Evolutionary conservation across 2,888 invertebrate species (phyloP), one percentile per base, ranked within the genome.

Genomic region (Drosophila planitibia): DNA sequence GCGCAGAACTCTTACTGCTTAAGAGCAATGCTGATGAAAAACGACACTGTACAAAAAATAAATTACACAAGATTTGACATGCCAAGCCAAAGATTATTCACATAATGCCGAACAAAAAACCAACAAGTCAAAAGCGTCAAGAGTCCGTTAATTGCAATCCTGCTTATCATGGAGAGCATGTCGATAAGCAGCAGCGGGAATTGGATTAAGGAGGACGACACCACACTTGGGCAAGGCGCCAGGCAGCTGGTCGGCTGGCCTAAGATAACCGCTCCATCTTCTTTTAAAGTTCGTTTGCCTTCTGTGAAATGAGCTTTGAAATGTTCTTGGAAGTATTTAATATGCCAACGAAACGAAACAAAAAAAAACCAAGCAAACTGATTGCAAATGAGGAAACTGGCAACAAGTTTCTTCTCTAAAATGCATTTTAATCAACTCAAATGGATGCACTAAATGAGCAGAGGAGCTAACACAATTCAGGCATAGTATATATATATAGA

Each of bases 361-460:
- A 39, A 9, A 19, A 41, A 10, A 22, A 22, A 7, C 14, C 9
- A 25, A 22, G 4, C 7, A 47, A 47, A 22, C n/a, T 44, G n/a
- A n/a, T 25, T 32, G 61, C 49, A 61, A 62, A 52, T 52, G 65
- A 32, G 28, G 22, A 35, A 53, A 52, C 35, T 67, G 35, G 44
- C 32, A 58, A 33, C 47, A 63, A 63, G 37, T 52, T 44, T 19
- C 22, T 25, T 22, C 28, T n/a, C 37, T 32, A 33, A 28, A 62
- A n/a, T 61, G 41, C 71, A 70, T 57, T 70, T 71, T 63, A 70
- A 70, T 71, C 71, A 70, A 51, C 51, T 41, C 37, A 70, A 69
- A 55, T 55, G 16, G 16, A 30, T 39, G 33, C 52, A 14, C 37
- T 3, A 64, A 76, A 64, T 75, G 76, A 70, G 35, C 65, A 65